These are phyloP conservation scores for Xestobium rufovillosum DNA, from an alignment of 2,888 invertebrate species.

Conservation along the genomic window DNA sequence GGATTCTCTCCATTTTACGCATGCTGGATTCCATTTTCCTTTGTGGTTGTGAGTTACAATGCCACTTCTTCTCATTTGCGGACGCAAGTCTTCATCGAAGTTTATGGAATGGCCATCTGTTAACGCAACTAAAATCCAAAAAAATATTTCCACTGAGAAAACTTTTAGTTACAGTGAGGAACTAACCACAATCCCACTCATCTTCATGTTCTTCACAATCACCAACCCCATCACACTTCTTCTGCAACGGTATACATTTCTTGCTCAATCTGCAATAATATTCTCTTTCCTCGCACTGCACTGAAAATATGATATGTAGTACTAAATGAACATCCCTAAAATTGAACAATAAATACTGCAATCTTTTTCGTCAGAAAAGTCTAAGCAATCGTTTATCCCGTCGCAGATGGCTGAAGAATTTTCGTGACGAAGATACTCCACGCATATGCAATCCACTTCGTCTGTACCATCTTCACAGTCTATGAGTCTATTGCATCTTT, in stretches of 20 bases:
- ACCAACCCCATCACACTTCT: constrained; percentile 56
- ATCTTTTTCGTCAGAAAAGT: constrained; percentile 65
- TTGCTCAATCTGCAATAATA: constrained; percentile 59
- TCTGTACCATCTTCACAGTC: constrained; percentile 82
- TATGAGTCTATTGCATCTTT: constrained; percentile 59
- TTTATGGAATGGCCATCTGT: constrained; percentile 55
- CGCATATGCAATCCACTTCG: constrained; percentile 65
- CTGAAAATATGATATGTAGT: constrained; percentile 40
- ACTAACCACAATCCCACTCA: constrained; percentile 71
- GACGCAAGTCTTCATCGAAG: constrained; percentile 54
- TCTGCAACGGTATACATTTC: constrained; percentile 52
- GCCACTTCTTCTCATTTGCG: constrained; percentile 53
- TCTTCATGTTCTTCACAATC: constrained; percentile 69
- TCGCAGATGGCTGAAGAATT: constrained; percentile 61
- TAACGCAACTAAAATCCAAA: constrained; percentile 53
- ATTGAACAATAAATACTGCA: constrained; percentile 55
- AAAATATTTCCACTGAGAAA: constrained; percentile 13
- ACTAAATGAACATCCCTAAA: neutral
- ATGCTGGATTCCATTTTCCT: constrained; percentile 60
- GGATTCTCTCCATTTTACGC: constrained; percentile 45
- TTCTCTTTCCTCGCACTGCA: constrained; percentile 49
- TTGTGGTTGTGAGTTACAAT: constrained; percentile 54
- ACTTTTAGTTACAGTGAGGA: constrained; percentile 3
- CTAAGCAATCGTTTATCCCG: constrained; percentile 64
- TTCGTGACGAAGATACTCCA: constrained; percentile 53